Conservation (phyloP, 2,888 invertebrate species). For the Periphyllus acericola region DNA sequence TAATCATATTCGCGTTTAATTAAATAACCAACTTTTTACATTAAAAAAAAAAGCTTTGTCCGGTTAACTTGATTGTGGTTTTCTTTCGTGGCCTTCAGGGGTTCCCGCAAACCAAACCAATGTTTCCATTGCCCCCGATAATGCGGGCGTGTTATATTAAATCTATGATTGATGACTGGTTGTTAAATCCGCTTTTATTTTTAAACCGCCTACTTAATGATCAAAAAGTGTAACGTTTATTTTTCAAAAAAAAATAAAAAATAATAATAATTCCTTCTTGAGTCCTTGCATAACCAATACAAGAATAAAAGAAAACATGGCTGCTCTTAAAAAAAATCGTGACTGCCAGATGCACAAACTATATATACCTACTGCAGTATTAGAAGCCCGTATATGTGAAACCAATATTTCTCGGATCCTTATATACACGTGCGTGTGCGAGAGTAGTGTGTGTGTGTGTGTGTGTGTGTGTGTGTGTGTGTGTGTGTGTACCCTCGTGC, state of each 20-base stretch:
- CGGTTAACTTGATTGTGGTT: slow-evolving; percentile 46
- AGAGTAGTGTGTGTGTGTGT: background rate
- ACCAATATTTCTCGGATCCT: slow-evolving; percentile 23
- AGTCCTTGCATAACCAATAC: slow-evolving; percentile 16
- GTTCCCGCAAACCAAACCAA: slow-evolving; percentile 29
- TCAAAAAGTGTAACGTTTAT: background rate
- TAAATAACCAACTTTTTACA: slow-evolving; percentile 22
- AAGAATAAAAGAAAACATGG: slow-evolving; percentile 15
- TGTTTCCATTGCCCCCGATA: slow-evolving; percentile 13
- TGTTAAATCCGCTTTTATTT: slow-evolving; percentile 54
- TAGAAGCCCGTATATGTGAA: slow-evolving; percentile 6
- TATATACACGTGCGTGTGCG: background rate
- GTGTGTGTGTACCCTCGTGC: background rate
- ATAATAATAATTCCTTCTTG: no score
- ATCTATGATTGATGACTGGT: slow-evolving; percentile 48
- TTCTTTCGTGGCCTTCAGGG: slow-evolving; percentile 18
- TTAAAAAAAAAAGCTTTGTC: slow-evolving; percentile 5
- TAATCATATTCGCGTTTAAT: slow-evolving; percentile 56
- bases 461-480: background rate
- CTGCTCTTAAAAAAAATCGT: slow-evolving; percentile 47
- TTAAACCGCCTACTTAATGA: slow-evolving; percentile 44
- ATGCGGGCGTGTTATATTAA: slow-evolving; percentile 36
- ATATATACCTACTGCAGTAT: slow-evolving; percentile 12
- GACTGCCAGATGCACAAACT: slow-evolving; percentile 38
- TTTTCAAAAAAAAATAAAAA: background rate